Evolutionary conservation across 2,113 vertebrate genomes (phyloP), one percentile per base, ranked within the genome.

Genomic region (Psilopsiagon aurifrons): DNA sequence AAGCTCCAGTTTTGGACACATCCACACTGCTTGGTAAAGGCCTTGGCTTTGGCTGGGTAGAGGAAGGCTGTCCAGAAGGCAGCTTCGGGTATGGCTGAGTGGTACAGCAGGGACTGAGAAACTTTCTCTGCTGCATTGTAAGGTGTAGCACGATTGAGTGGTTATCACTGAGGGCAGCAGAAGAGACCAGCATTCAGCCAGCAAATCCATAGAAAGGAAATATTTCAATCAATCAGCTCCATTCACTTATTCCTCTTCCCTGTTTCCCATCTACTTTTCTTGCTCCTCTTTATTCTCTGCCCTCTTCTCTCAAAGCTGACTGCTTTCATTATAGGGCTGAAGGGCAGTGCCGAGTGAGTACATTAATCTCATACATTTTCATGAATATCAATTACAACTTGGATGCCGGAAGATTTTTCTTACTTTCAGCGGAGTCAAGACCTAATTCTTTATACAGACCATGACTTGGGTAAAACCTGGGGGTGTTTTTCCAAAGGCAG

Each of bases 351-450:
- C 4, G 27, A 83, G 68, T 44, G 86, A 89, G 49, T 55, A 49
- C 66, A 49, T 96, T 93, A 83, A 95, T 95, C 86, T 91, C 76
- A 66, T 81, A 77, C 81, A 91, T 94, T 96, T 96, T 94, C 92
- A 94, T 95, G 93, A 95, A 94, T 82, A 88, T 90, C 86, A 92
- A 85, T 92, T 88, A 71, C 39, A 68, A 47, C 49, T 85, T 84
- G 83, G 57, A 82, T 91, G 79, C 67, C 31, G 55, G 49, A 59
- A 93, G 92, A 80, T 80, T 94, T 88, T 92, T 83, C 78, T 60
- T 66, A 79, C 69, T 92, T 95, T 70, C 79, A 79, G 35, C 47
- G 69, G 78, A 88, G 49, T 41, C 0, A 0, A 93, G 84, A 71
- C 43, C n/a, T 35, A 83, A 44, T 90, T 84, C 76, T 92, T 43